These are phyloP conservation scores for Tetragnatha montana DNA, from an alignment of 2,888 invertebrate genomes.

Conservation along the genomic window DNA sequence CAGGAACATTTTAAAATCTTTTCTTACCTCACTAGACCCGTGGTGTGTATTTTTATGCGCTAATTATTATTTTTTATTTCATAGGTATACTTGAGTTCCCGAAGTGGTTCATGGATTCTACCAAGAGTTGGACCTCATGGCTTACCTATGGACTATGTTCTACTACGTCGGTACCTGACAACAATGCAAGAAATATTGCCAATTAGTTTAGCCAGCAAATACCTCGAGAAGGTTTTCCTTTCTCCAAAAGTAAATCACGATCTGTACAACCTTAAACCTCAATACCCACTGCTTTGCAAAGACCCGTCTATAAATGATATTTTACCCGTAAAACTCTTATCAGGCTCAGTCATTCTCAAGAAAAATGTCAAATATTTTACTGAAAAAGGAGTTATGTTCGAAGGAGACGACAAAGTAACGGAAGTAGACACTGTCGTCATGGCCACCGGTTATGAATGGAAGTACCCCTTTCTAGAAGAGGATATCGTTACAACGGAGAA, in stretches of 20 bases:
- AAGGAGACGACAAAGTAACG: constrained; percentile 41
- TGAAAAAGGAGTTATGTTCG: constrained; percentile 52
- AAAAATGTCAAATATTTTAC: constrained; percentile 73
- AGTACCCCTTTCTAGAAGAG: constrained; percentile 67
- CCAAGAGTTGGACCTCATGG: constrained; percentile 56
- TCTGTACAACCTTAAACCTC: constrained; percentile 76
- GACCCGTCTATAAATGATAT: constrained; percentile 76
- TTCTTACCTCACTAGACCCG: too few relatives aligned
- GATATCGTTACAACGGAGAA: constrained; percentile 23
- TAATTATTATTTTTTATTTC: neutral
- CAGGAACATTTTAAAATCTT: too few relatives aligned
- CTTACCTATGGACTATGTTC: constrained; percentile 45
- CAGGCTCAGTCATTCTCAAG: constrained; percentile 74
- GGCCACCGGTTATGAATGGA: constrained; percentile 70
- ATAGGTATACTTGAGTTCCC: constrained; percentile 52
- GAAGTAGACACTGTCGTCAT: constrained; percentile 69
- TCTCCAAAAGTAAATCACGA: constrained; percentile 74
- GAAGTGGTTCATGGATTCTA: constrained; percentile 56
- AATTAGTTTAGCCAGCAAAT: constrained; percentile 42
- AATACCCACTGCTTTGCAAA: constrained; percentile 73
- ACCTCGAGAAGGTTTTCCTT: constrained; percentile 47
- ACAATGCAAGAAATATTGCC: constrained; percentile 47
- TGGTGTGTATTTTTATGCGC: neutral
- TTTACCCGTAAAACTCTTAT: constrained; percentile 76
- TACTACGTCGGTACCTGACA: constrained; percentile 42